Percentiles rank a stretch among this genome's conserved stretches.
Conservation (phyloP, 2,797 vertebrate species). For the Philypnodon macrostomus region DNA sequence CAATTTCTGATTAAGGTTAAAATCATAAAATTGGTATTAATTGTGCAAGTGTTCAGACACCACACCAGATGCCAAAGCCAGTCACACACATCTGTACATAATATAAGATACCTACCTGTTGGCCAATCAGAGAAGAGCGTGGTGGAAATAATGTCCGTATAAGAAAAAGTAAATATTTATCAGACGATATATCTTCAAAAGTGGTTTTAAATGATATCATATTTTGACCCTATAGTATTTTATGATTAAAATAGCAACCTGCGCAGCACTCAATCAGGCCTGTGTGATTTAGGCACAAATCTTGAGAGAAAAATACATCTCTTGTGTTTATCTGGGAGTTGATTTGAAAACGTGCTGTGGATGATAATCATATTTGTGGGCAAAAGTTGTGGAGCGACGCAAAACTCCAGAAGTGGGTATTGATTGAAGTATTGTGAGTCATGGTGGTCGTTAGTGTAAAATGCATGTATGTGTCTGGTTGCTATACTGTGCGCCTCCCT, state of each 20-base stretch:
- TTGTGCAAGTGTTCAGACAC: no score
- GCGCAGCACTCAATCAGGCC: constrained; percentile 13
- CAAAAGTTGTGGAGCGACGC: constrained; percentile 9
- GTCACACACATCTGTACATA: no score
- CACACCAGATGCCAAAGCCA: no score
- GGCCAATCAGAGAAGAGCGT: no score
- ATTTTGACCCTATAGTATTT: constrained; percentile 13
- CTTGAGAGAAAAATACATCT: constrained; percentile 15
- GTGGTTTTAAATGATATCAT: constrained; percentile 14
- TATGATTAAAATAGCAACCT: constrained; percentile 15
- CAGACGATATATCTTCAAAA: constrained; percentile 3
- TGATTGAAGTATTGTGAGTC: constrained; percentile 36
- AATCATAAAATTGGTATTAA: no score
- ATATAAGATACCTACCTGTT: no score
- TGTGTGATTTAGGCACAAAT: constrained; percentile 15
- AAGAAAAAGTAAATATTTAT: background rate
- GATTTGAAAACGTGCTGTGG: constrained; percentile 30
- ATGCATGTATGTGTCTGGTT: constrained; percentile 33
- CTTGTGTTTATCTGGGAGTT: constrained; percentile 15
- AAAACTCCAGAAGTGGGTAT: constrained; percentile 36
- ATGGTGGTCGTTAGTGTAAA: constrained; percentile 46
- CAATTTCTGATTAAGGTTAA: no score
- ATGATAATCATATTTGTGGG: constrained; percentile 23
- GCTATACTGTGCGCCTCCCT: constrained; percentile 18
- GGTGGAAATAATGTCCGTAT: no score